Percentiles rank a stretch among this genome's conserved stretches.
Evolutionary conservation across 1,140 invertebrate genomes (phyloP).

Genomic region (Drosophila burlai): DNA sequence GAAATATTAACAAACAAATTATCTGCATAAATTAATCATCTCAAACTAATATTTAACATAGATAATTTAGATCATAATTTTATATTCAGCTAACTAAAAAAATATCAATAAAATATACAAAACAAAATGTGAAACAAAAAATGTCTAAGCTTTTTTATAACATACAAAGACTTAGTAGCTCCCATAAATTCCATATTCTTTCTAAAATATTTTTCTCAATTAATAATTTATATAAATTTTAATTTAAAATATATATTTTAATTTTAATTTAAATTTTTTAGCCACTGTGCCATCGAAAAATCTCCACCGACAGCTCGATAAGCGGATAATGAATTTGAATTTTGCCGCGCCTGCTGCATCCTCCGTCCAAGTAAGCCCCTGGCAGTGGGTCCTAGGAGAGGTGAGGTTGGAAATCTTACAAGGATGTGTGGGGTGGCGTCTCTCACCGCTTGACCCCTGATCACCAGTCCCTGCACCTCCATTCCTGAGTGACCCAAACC

Average conservation of each 20-base stretch:
- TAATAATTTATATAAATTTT: background rate
- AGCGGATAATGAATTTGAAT: conserved; percentile 79
- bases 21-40: too few species aligned
- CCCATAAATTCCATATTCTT: background rate
- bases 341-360: conserved; percentile 43
- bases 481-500: background rate
- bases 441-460: conserved; percentile 7
- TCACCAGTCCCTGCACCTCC: background rate
- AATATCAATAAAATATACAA: background rate
- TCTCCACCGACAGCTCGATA: conserved; percentile 44
- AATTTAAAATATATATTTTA: background rate
- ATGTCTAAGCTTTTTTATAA: background rate
- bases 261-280: background rate
- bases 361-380: conserved; percentile 3
- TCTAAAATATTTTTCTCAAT: background rate
- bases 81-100: background rate
- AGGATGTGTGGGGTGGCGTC: conserved; percentile 22
- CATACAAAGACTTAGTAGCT: background rate
- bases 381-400: background rate
- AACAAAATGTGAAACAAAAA: background rate
- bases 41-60: background rate
- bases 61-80: background rate
- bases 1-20: too few species aligned
- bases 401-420: conserved; percentile 16
- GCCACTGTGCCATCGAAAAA: conserved; percentile 38